Conservation (phyloP, 2,113 vertebrate species). For the Paramormyrops kingsleyae region DNA sequence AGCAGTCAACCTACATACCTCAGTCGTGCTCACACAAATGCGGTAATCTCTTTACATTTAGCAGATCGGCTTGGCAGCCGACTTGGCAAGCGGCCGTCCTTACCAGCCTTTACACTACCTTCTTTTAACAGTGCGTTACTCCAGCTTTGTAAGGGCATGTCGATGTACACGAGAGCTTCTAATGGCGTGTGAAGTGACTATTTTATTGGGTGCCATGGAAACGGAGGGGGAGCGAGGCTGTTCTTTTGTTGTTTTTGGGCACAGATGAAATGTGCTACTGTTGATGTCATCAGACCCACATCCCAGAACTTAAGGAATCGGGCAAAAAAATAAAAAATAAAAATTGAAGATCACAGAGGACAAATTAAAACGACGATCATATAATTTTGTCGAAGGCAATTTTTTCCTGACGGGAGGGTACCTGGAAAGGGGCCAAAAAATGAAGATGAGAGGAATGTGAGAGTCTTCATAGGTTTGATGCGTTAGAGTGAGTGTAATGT, state of each 20-base stretch:
- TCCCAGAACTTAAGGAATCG: background rate
- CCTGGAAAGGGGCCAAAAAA: background rate
- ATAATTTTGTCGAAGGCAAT: background rate
- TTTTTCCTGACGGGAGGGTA: background rate
- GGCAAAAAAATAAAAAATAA: background rate
- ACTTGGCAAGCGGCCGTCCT: background rate
- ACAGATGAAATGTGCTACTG: slow-evolving; percentile 13
- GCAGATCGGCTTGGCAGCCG: background rate
- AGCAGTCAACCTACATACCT: background rate
- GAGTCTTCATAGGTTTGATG: background rate
- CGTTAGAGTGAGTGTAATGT: background rate
- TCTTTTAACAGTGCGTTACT: background rate
- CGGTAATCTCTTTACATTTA: slow-evolving; percentile 10
- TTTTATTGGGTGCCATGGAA: slow-evolving; percentile 24
- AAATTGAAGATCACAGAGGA: background rate
- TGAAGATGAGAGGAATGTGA: background rate
- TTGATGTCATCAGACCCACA: slow-evolving; percentile 6
- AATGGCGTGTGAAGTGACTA: slow-evolving; percentile 22
- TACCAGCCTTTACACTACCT: background rate
- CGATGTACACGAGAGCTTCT: slow-evolving; percentile 9
- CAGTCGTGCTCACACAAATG: background rate
- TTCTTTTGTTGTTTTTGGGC: slow-evolving; percentile 9
- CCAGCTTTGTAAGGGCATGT: background rate
- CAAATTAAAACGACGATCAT: background rate
- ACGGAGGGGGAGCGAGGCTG: slow-evolving; percentile 3